phyloP scores from a whole-genome alignment of 1,140 invertebrate species.

The Pentalonia nigronervosa region DNA sequence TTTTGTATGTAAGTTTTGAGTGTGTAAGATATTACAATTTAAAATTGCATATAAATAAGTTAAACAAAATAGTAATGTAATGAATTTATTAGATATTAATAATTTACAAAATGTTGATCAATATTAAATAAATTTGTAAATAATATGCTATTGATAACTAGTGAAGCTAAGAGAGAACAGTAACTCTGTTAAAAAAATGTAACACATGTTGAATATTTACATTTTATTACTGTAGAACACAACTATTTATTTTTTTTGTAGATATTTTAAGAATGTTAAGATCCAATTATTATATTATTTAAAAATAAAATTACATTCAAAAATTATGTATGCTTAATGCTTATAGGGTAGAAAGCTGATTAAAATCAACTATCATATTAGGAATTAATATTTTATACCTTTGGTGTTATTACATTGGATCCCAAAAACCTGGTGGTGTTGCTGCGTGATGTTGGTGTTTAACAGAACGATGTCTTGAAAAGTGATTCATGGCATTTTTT shows the following conservation, averaged over 20 bases:
- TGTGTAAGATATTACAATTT: no score
- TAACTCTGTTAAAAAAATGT: not conserved
- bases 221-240: not conserved
- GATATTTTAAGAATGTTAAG: not conserved
- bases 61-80: not conserved
- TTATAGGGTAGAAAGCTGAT: not conserved
- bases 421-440: constrained; percentile 48
- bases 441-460: constrained; percentile 36
- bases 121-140: not conserved
- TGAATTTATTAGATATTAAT: not conserved
- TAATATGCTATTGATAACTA: not conserved
- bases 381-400: not conserved
- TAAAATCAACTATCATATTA: not conserved
- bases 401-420: constrained; percentile 21
- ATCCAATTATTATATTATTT: not conserved
- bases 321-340: not conserved
- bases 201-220: not conserved
- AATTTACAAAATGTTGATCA: no score
- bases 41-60: not conserved
- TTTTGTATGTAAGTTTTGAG: no score
- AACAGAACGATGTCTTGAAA: constrained; percentile 51
- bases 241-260: not conserved
- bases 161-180: not conserved
- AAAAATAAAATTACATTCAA: not conserved
- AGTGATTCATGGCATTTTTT: constrained; percentile 50